Conservation (phyloP, 2,888 invertebrate species). For the Gerosis bhagava region DNA sequence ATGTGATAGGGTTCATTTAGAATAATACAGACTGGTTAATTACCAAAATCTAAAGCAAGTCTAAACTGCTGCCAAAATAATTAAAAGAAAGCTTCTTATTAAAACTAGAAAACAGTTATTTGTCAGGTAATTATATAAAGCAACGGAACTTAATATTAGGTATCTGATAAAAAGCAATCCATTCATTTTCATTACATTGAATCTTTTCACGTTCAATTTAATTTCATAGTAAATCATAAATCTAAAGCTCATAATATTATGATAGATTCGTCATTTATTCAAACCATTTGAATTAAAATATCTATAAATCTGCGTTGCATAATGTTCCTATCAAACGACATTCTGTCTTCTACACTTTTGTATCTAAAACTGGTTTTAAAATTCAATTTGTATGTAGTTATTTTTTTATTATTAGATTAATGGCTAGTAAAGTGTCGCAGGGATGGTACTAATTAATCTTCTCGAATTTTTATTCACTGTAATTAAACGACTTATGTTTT, state of each 20-base stretch:
- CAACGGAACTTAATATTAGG: too few relatives aligned
- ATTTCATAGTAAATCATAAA: conserved; percentile 44
- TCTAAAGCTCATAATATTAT: conserved; percentile 49
- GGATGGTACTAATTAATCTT: conserved; percentile 77
- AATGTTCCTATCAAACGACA: conserved; percentile 49
- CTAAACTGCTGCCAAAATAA: too few relatives aligned
- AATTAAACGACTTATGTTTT: conserved; percentile 52
- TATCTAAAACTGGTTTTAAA: conserved; percentile 56
- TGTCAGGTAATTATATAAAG: too few relatives aligned
- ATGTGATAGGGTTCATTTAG: too few relatives aligned
- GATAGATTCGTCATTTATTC: conserved; percentile 48
- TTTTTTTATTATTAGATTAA: conserved; percentile 62
- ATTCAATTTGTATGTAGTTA: conserved; percentile 66
- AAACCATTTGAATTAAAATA: conserved; percentile 50
- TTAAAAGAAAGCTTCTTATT: too few relatives aligned
- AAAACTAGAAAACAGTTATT: too few relatives aligned
- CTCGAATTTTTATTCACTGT: conserved; percentile 60
- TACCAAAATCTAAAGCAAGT: too few relatives aligned
- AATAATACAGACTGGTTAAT: too few relatives aligned
- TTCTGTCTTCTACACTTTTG: conserved; percentile 38
- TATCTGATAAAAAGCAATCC: too few relatives aligned
- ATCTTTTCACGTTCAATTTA: conserved; percentile 37
- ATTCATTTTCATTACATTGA: conserved; percentile 31
- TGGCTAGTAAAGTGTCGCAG: conserved; percentile 65
- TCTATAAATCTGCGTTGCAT: conserved; percentile 59